Percentiles rank a stretch among this genome's conserved stretches.
Evolutionary conservation across 1,140 invertebrate genomes (phyloP).

Genomic region (Macrocentrus cingulum): DNA sequence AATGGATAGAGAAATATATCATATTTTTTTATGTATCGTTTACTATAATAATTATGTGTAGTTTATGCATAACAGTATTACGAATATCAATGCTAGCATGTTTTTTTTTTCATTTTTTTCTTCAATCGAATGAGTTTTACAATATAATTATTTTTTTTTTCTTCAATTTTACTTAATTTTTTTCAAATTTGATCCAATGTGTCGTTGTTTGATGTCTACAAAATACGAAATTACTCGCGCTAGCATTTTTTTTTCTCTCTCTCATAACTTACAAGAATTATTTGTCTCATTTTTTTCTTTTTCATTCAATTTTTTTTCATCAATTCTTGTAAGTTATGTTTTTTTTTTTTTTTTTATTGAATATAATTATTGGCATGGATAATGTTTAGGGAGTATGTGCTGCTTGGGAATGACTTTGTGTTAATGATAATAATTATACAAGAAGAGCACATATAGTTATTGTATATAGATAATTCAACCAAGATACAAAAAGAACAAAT

Average conservation of each 20-base stretch:
- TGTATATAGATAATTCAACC: not conserved
- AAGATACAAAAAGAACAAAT: slow-evolving; percentile 3
- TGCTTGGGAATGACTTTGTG: slow-evolving; percentile 27
- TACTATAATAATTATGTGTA: slow-evolving; percentile 61
- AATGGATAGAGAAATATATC: slow-evolving; percentile 61
- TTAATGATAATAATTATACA: slow-evolving; percentile 25
- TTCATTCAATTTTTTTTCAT: too few relatives aligned
- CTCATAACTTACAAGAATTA: too few relatives aligned
- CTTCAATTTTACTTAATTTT: not conserved
- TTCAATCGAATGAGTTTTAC: slow-evolving; percentile 8
- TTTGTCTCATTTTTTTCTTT: too few relatives aligned
- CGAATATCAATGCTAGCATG: slow-evolving; percentile 59
- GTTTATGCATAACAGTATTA: slow-evolving; percentile 61
- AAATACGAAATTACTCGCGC: too few relatives aligned
- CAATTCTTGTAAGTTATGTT: too few relatives aligned
- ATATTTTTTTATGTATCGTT: slow-evolving; percentile 60
- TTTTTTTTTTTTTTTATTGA: too few relatives aligned
- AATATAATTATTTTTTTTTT: not conserved
- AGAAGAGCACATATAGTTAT: slow-evolving; percentile 13
- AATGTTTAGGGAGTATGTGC: not conserved
- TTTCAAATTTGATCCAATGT: not conserved
- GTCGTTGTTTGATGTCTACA: not conserved
- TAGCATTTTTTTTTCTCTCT: too few relatives aligned
- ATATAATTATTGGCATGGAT: too few relatives aligned
- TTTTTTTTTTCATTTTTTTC: slow-evolving; percentile 19